Conservation (phyloP, 2,113 vertebrate species). For the Lepus europaeus region DNA sequence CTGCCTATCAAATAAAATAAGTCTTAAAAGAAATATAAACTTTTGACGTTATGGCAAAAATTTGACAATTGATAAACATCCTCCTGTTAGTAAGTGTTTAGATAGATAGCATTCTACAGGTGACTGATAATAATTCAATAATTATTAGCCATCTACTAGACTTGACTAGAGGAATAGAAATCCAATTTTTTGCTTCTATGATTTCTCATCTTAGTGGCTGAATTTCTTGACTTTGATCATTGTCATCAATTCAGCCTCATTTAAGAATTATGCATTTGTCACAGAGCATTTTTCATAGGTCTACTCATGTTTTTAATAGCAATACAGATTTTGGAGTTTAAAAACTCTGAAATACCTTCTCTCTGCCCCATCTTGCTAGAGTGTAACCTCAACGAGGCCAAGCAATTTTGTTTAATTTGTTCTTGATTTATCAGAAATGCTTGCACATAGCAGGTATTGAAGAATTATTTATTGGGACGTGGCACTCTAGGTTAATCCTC, state of each 20-base stretch:
- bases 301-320: neutral
- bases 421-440: neutral
- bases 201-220: conserved; percentile 10
- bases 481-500: no score
- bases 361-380: neutral
- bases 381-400: neutral
- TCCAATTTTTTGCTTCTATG: conserved; percentile 3
- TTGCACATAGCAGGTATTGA: neutral
- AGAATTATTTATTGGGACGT: neutral
- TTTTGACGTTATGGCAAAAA: neutral
- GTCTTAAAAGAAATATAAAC: neutral
- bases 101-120: neutral
- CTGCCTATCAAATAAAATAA: no score
- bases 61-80: neutral
- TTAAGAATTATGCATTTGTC: neutral
- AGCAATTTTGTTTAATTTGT: neutral
- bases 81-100: neutral
- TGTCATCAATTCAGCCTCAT: neutral
- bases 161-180: neutral
- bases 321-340: neutral
- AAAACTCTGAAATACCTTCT: neutral
- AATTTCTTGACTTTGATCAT: conserved; percentile 23
- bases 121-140: neutral
- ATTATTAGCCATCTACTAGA: neutral
- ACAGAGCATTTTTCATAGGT: neutral